Evolutionary conservation across 2,888 invertebrate genomes (phyloP), one percentile per base, ranked within the genome.

Genomic region (Lepidocyrtoides sp.): DNA sequence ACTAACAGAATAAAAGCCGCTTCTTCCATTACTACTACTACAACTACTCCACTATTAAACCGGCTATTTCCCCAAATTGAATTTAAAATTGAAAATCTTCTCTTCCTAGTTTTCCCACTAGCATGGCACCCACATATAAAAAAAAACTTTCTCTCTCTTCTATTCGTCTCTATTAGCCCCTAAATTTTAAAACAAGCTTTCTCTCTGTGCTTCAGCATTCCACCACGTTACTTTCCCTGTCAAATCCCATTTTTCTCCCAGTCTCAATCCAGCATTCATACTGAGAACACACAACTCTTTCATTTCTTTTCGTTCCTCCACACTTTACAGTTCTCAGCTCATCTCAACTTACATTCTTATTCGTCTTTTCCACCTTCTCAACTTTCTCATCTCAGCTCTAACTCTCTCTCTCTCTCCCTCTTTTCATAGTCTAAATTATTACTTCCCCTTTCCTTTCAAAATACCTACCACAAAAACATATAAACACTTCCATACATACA

Each of bases 201-300:
- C 10, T 23, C 14, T 63, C 7, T 63, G n/a, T 0, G 14, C 0
- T 14, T 26, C 1, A 26, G 5, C 63, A 10, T 17, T 3, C 4
- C n/a, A 44, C 44, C 29, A 17, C 36, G 36, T 23, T 51, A 79
- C 54, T 17, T 79, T 79, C 79, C 51, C 54, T 51, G 54, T 54
- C 26, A 23, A 2, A 2, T 23, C 14, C 41, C 48, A 72, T 23
- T 20, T 20, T 51, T 8, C 7, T n/a, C n/a, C 2, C 79, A 79
- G 79, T 79, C 32, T 79, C 32, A 20, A 29, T 54, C 54, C 32
- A 32, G 79, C 79, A 54, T 79, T 51, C 79, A 79, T 54, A 17
- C 54, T 2, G n/a, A n/a, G 14, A 44, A 51, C 75, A 75, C n/a
- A n/a, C n/a, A n/a, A n/a, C n/a, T n/a, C n/a, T n/a, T n/a, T n/a